Percentiles rank a stretch among this genome's conserved stretches.
phyloP scores from a whole-genome alignment of 1,140 invertebrate genomes.

The Reticulitermes speratus region DNA sequence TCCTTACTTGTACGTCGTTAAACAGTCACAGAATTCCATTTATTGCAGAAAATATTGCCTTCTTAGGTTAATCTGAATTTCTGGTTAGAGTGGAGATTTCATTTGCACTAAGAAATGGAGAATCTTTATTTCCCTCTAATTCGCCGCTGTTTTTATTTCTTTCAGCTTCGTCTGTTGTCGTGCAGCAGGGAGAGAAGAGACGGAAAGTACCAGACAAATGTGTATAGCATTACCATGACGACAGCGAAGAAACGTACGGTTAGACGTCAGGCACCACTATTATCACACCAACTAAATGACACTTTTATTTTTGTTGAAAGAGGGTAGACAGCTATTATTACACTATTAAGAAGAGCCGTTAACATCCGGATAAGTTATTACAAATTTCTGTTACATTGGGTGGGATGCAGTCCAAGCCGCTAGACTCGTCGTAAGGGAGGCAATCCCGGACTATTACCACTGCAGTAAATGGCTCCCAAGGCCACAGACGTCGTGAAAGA shows the following conservation, averaged over 20 bases:
- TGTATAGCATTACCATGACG: not conserved
- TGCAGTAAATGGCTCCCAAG: not conserved
- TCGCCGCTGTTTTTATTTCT: not conserved
- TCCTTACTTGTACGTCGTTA: too few relatives aligned
- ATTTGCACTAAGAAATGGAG: not conserved
- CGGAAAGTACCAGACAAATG: not conserved
- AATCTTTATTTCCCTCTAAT: not conserved
- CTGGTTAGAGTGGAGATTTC: not conserved
- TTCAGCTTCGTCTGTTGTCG: not conserved
- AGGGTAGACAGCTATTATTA: not conserved
- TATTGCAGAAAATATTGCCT: not conserved
- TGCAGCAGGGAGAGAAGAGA: not conserved
- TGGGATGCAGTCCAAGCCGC: not conserved
- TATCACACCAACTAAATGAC: not conserved
- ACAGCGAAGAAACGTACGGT: not conserved
- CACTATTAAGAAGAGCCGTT: conserved; percentile 1
- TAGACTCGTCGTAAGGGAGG: too few relatives aligned
- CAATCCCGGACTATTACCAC: not conserved
- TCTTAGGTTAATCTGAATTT: not conserved
- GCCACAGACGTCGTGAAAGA: not conserved
- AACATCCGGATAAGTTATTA: conserved; percentile 8
- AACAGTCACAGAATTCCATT: not conserved
- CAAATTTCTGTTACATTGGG: not conserved
- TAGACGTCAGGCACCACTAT: not conserved
- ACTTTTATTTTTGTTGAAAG: not conserved